phyloP scores from a whole-genome alignment of 2,797 vertebrate species.

The Pterois miles region DNA sequence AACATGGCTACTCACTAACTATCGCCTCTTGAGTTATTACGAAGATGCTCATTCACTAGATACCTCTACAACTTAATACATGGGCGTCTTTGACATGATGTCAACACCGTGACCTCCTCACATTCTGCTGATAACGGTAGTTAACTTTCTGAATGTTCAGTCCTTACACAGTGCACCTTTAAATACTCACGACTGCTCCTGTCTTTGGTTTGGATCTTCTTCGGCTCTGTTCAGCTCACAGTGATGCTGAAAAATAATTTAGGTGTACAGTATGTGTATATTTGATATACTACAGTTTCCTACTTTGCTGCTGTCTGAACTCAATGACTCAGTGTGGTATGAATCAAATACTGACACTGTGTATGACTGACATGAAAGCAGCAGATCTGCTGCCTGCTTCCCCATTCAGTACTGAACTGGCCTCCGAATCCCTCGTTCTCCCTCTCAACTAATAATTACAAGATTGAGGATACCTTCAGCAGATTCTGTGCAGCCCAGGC shows the following conservation, averaged over 20 bases:
- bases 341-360: background rate
- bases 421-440: no score
- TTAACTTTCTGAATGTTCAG: background rate
- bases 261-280: background rate
- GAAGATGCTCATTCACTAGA: no score
- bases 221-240: background rate
- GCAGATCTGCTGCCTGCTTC: constrained; percentile 10
- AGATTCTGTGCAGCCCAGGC: background rate
- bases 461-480: background rate
- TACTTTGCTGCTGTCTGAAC: background rate
- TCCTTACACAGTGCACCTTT: background rate
- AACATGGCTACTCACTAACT: no score
- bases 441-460: background rate
- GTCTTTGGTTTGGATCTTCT: background rate
- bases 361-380: background rate
- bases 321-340: background rate
- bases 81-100: no score
- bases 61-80: no score
- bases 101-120: background rate
- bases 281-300: background rate
- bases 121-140: background rate
- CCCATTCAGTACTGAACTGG: no score
- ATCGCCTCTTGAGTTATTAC: no score
- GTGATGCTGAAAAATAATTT: background rate
- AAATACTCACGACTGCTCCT: background rate